Base-by-base conservation (phyloP, 2,113 vertebrate species). In the Barnardius zonarius region DNA sequence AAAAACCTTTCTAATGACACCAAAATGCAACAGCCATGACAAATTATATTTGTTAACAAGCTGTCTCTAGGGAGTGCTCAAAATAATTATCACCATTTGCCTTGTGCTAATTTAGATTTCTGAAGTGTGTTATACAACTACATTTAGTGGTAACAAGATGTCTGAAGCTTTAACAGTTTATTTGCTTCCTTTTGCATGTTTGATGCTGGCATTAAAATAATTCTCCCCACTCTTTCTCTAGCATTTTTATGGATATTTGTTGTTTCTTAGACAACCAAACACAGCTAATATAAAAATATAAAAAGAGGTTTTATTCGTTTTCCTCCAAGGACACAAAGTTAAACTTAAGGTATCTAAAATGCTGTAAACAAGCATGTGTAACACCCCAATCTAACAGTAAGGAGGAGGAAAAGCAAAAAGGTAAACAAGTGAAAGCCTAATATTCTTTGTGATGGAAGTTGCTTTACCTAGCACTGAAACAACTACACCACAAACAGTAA, bases 61-160 rank as follows among this genome's bases (percentile, higher is more conserved):
- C 80, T 89, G 82, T 95, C 94, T 91, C 75, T 79, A 17, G 86
- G 78, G 63, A 91, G 61, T n/a, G 41, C 64, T 95, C 86, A 83
- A 94, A 88, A 94, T 95, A 83, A 96, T 95, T 93, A 94, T 88
- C 89, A 84, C 88, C 2, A 24, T 91, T 97, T 93, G 68, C 93
- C 80, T 92, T 44, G 75, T 73, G 64, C 69, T 91, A 85, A 95
- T 87, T 67, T 95, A 66, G 91, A 96, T 93, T 95, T 91, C 80
- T 95, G 35, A 62, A 96, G 83, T 44, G 80, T 52, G 37, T 70
- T 88, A 83, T 19, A 89, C 0, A 2, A 87, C 39, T 66, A 62
- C 49, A 52, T 63, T 91, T 79, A 92, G 62, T 41, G 75, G 59
- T 92, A 86, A 95, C 90, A 95, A 94, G 70, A 76, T 51, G 69